Evolutionary conservation across 2,797 vertebrate genomes (phyloP).

Genomic region (Petrocephalus schoutedeni): DNA sequence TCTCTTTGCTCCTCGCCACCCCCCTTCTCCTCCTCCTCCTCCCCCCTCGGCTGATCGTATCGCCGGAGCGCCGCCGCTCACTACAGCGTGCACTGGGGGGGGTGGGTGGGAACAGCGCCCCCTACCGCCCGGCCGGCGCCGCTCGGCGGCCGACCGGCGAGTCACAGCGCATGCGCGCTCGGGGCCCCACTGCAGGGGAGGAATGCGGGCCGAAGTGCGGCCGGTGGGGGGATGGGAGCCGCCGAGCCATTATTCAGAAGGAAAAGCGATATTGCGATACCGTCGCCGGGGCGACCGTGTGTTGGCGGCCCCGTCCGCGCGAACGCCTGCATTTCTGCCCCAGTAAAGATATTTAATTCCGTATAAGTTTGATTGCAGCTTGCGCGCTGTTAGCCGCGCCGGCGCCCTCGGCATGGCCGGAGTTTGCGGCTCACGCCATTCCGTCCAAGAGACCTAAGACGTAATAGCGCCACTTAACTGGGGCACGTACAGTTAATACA

Average conservation of each 20-base stretch:
- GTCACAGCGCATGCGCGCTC: constrained; percentile 41
- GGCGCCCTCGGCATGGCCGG: not conserved
- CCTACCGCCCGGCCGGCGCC: constrained; percentile 23
- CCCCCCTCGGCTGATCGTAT: constrained; percentile 45
- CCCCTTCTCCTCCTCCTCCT: constrained; percentile 37
- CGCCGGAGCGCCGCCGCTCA: constrained; percentile 31
- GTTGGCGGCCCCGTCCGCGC: not conserved
- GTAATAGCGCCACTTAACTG: not conserved
- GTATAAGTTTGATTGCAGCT: not conserved
- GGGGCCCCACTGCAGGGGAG: constrained; percentile 27
- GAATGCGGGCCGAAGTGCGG: constrained; percentile 33
- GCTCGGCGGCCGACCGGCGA: constrained; percentile 20
- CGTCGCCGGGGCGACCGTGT: not conserved
- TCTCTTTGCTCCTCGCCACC: constrained; percentile 21
- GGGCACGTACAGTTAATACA: not conserved
- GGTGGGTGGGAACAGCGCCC: constrained; percentile 48
- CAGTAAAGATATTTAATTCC: not conserved
- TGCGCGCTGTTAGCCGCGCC: not conserved
- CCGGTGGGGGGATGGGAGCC: constrained; percentile 49
- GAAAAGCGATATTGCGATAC: not conserved
- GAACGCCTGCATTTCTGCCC: not conserved
- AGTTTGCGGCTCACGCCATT: not conserved
- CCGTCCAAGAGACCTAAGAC: not conserved
- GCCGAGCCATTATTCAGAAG: not conserved
- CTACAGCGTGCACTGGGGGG: constrained; percentile 32